Conservation (phyloP, 2,888 invertebrate species). For the Erpobdella octoculata region DNA sequence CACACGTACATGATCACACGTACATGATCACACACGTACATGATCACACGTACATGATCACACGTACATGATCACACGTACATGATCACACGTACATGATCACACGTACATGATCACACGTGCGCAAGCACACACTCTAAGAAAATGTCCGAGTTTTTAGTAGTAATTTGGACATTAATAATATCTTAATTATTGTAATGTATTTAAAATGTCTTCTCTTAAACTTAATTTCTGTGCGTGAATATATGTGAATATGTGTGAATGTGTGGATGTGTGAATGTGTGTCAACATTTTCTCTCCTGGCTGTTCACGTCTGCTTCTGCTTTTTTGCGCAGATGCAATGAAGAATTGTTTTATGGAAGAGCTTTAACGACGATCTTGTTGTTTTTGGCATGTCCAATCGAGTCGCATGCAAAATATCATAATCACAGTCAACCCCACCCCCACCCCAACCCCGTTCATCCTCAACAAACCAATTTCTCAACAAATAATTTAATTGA, state of each 20-base stretch:
- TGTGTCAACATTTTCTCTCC: neutral
- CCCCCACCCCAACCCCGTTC: too few relatives aligned
- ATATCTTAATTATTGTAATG: neutral
- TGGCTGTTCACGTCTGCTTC: neutral
- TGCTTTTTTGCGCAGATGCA: too few relatives aligned
- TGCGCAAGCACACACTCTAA: neutral
- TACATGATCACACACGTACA: neutral
- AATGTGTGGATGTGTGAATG: slow-evolving; percentile 16
- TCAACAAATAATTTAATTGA: too few relatives aligned
- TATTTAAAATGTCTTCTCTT: too few relatives aligned
- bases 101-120: neutral
- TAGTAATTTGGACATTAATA: neutral
- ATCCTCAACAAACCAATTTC: too few relatives aligned
- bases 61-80: neutral
- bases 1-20: slow-evolving; percentile 1
- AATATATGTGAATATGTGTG: neutral
- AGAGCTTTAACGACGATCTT: too few relatives aligned
- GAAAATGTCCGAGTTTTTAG: neutral
- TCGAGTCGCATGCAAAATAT: too few relatives aligned
- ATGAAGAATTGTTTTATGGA: too few relatives aligned
- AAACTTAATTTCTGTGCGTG: too few relatives aligned
- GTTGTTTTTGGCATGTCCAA: too few relatives aligned
- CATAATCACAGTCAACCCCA: too few relatives aligned
- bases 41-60: neutral
- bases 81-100: neutral